These are phyloP conservation scores for Trachelus stipa DNA, from an alignment of 2,888 invertebrate species.

Conservation along the genomic window DNA sequence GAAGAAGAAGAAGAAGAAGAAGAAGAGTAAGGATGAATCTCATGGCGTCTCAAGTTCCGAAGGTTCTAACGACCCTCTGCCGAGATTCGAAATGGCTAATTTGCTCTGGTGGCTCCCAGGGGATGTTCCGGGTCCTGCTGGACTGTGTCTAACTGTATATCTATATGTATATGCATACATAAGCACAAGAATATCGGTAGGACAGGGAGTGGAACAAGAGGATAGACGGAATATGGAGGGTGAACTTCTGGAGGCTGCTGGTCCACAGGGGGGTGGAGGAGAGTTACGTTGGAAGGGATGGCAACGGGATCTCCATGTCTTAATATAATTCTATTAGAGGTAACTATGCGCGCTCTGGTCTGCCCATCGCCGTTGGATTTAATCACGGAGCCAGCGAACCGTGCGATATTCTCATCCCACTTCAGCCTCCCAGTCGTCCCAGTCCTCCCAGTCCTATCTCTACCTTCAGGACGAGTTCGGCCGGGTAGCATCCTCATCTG, in stretches of 20 bases:
- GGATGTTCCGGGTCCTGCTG: conserved; percentile 35
- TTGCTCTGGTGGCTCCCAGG: conserved; percentile 59
- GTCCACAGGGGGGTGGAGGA: conserved; percentile 25
- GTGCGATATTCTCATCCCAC: conserved; percentile 54
- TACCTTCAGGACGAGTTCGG: not conserved
- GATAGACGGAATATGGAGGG: conserved; percentile 16
- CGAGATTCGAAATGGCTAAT: conserved; percentile 66
- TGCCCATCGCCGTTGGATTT: conserved; percentile 62
- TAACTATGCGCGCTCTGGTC: conserved; percentile 62
- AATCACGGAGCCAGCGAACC: conserved; percentile 62
- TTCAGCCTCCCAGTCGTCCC: conserved; percentile 29
- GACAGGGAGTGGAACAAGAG: not conserved
- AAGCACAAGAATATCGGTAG: not conserved
- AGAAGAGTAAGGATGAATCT: conserved; percentile 2
- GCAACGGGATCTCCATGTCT: conserved; percentile 55
- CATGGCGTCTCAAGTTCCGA: conserved; percentile 10
- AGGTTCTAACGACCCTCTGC: conserved; percentile 43
- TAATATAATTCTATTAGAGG: conserved; percentile 66
- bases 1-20: not conserved
- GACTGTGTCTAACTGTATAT: not conserved
- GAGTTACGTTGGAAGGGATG: conserved; percentile 37
- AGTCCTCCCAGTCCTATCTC: not conserved
- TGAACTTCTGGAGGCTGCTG: conserved; percentile 64
- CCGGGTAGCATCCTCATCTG: conserved; percentile 25
- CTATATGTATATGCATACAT: not conserved